A percentile compares a stretch with the other conserved stretches of the same genome.
phyloP scores from a whole-genome alignment of 2,797 vertebrate genomes.

The Danio aesculapii region DNA sequence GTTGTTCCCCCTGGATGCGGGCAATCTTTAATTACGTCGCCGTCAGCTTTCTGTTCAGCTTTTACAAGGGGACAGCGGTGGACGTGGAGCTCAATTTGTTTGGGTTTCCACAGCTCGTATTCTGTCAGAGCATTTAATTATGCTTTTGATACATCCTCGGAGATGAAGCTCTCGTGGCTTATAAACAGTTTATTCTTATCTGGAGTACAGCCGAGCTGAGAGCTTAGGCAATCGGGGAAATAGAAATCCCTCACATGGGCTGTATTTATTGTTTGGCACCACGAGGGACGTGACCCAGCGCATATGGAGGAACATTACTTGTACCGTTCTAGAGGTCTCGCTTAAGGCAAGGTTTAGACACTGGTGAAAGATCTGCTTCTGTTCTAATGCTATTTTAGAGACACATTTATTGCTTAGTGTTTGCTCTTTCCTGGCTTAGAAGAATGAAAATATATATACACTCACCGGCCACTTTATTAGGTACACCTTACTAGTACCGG shows the following conservation, averaged over 20 bases:
- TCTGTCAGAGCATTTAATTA: conserved; percentile 46
- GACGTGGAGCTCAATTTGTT: conserved; percentile 37
- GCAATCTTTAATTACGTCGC: conserved; percentile 57
- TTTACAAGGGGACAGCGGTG: background rate
- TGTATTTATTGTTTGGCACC: conserved; percentile 15
- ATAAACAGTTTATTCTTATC: conserved; percentile 31
- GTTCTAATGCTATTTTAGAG: background rate
- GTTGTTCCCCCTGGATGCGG: conserved; percentile 23
- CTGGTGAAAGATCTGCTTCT: conserved; percentile 1
- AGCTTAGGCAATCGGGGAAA: conserved; percentile 14
- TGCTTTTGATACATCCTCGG: conserved; percentile 34
- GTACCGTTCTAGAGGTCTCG: background rate
- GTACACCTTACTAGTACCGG: too few species aligned
- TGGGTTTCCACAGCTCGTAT: conserved; percentile 43
- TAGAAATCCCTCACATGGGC: conserved; percentile 1
- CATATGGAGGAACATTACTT: conserved; percentile 17
- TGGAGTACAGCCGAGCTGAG: background rate
- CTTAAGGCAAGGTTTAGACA: conserved; percentile 5
- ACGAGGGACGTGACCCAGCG: conserved; percentile 21
- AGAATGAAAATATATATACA: background rate
- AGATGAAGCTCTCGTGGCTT: conserved; percentile 26
- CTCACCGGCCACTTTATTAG: too few species aligned
- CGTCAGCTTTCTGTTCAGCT: conserved; percentile 3
- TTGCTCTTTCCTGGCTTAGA: background rate
- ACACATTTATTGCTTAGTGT: background rate